Evolutionary conservation across 2,888 invertebrate genomes (phyloP), one percentile per base, ranked within the genome.

Genomic region (Alsophila aescularia): DNA sequence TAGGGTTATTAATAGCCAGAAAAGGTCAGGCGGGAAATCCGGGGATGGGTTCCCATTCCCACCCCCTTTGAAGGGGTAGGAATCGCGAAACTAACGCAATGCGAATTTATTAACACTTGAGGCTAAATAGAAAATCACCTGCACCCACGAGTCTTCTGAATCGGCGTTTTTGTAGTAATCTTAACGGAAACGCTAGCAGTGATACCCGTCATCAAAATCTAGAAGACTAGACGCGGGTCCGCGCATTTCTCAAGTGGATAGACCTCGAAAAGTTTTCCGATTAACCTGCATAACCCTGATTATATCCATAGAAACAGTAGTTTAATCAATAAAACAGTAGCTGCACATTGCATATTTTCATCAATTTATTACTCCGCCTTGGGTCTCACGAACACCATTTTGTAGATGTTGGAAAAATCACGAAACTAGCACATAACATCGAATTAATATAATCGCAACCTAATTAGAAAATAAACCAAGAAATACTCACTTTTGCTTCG

Each of bases 401-500:
- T 74, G 69, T 62, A 45, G 56, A 66, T 53, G 59, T 58, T n/a
- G 39, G 57, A 70, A 73, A 71, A 52, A 39, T 29, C 15, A 34
- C 55, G n/a, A 47, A 49, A 52, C 21, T 36, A 44, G 2, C 50
- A 56, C 47, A 44, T 15, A 52, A 49, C 27, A 2, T 31, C 49
- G 50, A 48, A 48, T 43, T 18, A 44, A 43, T 64, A 51, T 59
- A 52, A 49, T 56, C 67, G 57, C 40, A 67, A 58, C 67, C 31
- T 12, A n/a, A 36, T 34, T 66, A 72, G 36, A 54, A 66, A 60
- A 60, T 67, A 60, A 71, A 67, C 62, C 60, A 57, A 71, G 61
- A 75, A 78, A 83, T 88, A 91, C 90, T 91, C 81, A 91, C 90
- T 80, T 85, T 86, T 82, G 77, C 83, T 86, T 85, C 84, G 79